Evolutionary conservation across 2,797 vertebrate species (phyloP), one percentile per base, ranked within the genome.

Genomic region (Leptoclinus maculatus): DNA sequence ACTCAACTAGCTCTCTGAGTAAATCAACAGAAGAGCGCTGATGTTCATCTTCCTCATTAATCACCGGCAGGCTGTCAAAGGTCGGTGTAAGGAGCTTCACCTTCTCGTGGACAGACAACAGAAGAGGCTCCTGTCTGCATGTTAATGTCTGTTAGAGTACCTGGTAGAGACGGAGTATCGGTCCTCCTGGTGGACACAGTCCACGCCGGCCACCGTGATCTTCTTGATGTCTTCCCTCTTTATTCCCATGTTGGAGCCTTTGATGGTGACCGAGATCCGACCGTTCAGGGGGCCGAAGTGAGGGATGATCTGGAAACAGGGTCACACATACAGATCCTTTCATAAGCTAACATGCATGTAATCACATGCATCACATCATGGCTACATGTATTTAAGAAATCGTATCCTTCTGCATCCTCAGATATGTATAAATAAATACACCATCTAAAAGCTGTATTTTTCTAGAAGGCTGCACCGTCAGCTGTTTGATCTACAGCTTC

Each of bases 241-340:
- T 78, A 97, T 94, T 19, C 98, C 98, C 95, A 99, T 89, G 83
- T 99, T 98, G 80, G 97, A 98, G 77, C 98, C 98, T 59, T 92
- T 95, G 89, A 99, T 97, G 71, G 98, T 99, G 72, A 99, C 90
- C 0, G 93, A 89, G 85, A 99, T 97, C 17, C 92, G 92, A 0
- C 98, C 98, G 0, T 90, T 94, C 36, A 96, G 88, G 0, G 98
- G 98, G 17, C 98, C 98, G 0, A 91, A 97, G 73, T 91, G 93
- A 27, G 98, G 98, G 76, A 95, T 80, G 94, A 99, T 96, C 98
- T 99, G 84, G 19, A 78, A 51, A 2, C 2, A 9, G 10, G 12
- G 25, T 4, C 1, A 56, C 10, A n/a, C 17, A 0, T 1, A 25
- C n/a, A 2, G n/a, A 34, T 7, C 3, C 14, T 43, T 43, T n/a